A percentile compares a stretch with the other conserved stretches of the same genome.
Evolutionary conservation across 2,888 invertebrate species (phyloP).

Genomic region (Blastobasis lacticolella): DNA sequence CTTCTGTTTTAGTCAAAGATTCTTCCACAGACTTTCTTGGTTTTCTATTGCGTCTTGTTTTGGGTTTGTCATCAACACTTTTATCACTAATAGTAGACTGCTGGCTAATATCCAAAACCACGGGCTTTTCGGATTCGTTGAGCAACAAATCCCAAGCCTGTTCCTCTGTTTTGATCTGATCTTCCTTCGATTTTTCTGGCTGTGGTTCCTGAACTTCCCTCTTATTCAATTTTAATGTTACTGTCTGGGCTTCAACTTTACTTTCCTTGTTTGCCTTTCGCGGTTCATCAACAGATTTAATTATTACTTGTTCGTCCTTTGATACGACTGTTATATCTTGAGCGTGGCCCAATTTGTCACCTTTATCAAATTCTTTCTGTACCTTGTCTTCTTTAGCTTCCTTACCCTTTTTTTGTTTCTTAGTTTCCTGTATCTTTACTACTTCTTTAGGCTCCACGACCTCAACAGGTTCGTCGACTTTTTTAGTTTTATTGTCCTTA

Average conservation of each 20-base stretch:
- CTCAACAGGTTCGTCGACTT: constrained; percentile 7
- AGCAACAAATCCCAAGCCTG: constrained; percentile 64
- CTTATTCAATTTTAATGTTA: constrained; percentile 17
- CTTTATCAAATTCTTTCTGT: constrained; percentile 6
- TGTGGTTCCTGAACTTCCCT: constrained; percentile 22
- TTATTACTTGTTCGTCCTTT: background rate
- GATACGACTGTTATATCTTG: background rate
- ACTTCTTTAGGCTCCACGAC: constrained; percentile 8
- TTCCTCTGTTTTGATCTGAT: constrained; percentile 51
- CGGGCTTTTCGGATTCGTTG: constrained; percentile 41
- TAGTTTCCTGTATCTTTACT: constrained; percentile 9
- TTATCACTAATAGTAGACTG: constrained; percentile 22
- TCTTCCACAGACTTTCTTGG: constrained; percentile 47
- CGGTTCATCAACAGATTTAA: constrained; percentile 4
- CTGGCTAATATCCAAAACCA: constrained; percentile 19
- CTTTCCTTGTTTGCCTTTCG: background rate
- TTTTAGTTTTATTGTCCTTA: constrained; percentile 27
- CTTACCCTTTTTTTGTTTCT: constrained; percentile 6
- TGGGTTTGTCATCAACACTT: constrained; percentile 44
- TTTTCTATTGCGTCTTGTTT: constrained; percentile 49
- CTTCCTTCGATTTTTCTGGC: constrained; percentile 16
- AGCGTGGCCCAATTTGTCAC: background rate
- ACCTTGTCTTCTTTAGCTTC: constrained; percentile 13
- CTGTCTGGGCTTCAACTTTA: background rate
- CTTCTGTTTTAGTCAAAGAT: constrained; percentile 41